Evolutionary conservation across 2,797 vertebrate genomes (phyloP).

Genomic region (Galagoides demidoff): DNA sequence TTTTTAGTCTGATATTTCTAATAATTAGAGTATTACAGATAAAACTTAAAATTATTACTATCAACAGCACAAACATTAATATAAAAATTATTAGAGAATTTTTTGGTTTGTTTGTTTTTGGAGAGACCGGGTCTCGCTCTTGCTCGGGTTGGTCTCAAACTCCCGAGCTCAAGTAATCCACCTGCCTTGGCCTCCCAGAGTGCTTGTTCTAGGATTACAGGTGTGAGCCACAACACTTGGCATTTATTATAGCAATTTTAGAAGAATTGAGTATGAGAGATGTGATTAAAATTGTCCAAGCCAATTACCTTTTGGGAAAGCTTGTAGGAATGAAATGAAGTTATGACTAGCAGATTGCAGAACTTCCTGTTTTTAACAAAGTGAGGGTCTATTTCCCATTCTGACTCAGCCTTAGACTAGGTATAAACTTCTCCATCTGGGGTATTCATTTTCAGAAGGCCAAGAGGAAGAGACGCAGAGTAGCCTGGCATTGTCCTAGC

Average conservation of each 20-base stretch:
- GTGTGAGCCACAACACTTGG: too few species aligned
- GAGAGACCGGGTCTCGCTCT: too few species aligned
- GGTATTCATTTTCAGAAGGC: neutral
- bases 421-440: neutral
- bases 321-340: neutral
- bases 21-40: neutral
- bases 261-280: neutral
- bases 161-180: too few species aligned
- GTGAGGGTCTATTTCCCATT: neutral
- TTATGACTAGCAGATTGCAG: neutral
- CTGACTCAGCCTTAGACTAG: neutral
- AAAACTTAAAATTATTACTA: neutral
- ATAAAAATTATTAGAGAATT: neutral
- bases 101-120: too few species aligned
- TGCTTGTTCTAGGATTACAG: too few species aligned
- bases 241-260: neutral
- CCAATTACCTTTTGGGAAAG: neutral
- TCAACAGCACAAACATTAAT: neutral
- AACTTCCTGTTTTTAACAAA: neutral
- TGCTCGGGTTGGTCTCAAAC: too few species aligned
- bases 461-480: neutral
- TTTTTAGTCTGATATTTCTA: neutral
- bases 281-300: neutral
- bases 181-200: too few species aligned
- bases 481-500: neutral